Percentiles rank a stretch among this genome's conserved stretches.
Evolutionary conservation across 2,113 vertebrate genomes (phyloP).

Genomic region (Dicerorhinus sumatrensis): DNA sequence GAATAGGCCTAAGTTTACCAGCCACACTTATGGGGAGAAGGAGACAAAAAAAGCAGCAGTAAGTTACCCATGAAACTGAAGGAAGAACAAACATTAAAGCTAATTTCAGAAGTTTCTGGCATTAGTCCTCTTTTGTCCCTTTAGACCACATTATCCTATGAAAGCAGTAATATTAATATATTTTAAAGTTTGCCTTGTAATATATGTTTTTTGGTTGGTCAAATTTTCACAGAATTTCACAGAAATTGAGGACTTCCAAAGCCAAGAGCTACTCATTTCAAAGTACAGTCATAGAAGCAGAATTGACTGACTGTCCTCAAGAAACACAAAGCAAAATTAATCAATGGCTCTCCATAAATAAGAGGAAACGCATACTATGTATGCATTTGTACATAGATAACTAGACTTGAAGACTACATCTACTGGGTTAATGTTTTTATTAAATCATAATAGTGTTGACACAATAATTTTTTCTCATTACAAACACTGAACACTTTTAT

Average conservation of each 20-base stretch:
- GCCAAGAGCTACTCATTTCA: not conserved
- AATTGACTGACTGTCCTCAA: not conserved
- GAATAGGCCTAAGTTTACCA: not conserved
- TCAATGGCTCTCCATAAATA: not conserved
- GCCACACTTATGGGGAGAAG: not conserved
- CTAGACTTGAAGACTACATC: conserved; percentile 50
- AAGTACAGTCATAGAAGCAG: not conserved
- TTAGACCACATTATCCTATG: not conserved
- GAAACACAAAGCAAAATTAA: conserved; percentile 1
- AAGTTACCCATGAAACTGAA: not conserved
- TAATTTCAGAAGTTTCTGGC: not conserved
- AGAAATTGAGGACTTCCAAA: not conserved
- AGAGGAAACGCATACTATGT: not conserved
- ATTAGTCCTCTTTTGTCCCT: not conserved
- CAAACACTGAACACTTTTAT: conserved; percentile 80
- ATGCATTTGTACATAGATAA: not conserved
- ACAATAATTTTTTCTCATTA: conserved; percentile 74
- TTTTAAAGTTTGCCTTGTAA: not conserved
- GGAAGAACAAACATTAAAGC: not conserved
- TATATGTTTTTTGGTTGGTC: not conserved
- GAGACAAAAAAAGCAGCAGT: not conserved
- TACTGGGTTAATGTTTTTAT: conserved; percentile 76
- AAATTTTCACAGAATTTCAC: not conserved
- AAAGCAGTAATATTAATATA: not conserved
- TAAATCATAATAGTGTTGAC: conserved; percentile 78